Percentiles rank a stretch among this genome's conserved stretches.
These are phyloP conservation scores for Tyto alba DNA, from an alignment of 2,113 vertebrate genomes.

Conservation along the genomic window DNA sequence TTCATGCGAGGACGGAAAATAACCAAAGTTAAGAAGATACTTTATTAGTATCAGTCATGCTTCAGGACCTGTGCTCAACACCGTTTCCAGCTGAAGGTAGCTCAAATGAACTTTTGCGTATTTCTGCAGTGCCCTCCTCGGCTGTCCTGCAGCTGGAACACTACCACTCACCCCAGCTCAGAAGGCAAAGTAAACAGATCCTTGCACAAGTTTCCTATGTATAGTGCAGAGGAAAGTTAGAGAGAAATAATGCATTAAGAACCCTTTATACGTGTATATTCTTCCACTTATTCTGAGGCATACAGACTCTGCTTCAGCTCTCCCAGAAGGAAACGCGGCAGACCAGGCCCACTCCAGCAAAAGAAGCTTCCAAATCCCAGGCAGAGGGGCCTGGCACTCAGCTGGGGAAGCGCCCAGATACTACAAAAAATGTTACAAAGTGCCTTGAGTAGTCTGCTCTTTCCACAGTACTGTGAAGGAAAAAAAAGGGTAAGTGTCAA, in stretches of 20 bases:
- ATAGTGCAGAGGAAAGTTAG: neutral
- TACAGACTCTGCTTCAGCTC: neutral
- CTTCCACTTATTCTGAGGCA: neutral
- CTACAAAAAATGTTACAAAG: neutral
- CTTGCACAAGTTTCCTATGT: neutral
- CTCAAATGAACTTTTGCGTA: neutral
- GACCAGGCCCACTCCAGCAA: neutral
- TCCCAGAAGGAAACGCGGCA: neutral
- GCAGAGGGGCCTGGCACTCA: neutral
- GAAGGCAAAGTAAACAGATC: neutral
- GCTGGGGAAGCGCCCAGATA: neutral
- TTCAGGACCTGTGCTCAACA: neutral
- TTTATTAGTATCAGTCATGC: rapidly evolving
- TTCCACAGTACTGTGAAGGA: neutral
- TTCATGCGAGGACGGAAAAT: neutral
- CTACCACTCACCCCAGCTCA: rapidly evolving
- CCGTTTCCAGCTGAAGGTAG: neutral
- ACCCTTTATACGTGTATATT: neutral
- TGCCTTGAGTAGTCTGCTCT: neutral
- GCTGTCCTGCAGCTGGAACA: neutral
- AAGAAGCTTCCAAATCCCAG: neutral
- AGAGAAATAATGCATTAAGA: neutral
- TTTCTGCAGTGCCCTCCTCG: rapidly evolving
- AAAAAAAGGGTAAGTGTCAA: neutral
- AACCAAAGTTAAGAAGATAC: neutral